phyloP scores from a whole-genome alignment of 30 jellyfish, hydroid and myxozoan genomes.

The Aurelia coerulea region DNA sequence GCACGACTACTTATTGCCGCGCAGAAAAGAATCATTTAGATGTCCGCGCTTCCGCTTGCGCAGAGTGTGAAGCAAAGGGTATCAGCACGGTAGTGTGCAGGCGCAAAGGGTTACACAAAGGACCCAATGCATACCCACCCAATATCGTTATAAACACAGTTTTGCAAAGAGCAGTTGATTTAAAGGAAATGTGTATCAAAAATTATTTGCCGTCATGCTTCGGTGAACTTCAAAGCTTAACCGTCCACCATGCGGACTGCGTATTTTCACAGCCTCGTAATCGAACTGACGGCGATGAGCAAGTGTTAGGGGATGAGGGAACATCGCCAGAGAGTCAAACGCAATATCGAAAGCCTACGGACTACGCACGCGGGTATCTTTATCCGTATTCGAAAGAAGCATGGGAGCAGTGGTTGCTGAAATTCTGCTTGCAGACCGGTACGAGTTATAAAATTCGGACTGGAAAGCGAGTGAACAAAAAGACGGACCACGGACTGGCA shows the following conservation, averaged over 20 bases:
- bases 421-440: slow-evolving; percentile 90
- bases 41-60: slow-evolving; percentile 95
- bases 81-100: slow-evolving; percentile 97
- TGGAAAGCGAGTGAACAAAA: slow-evolving; percentile 96
- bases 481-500: slow-evolving; percentile 97
- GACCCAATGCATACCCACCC: slow-evolving; percentile 97
- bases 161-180: slow-evolving; percentile 80
- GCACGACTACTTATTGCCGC: slow-evolving; percentile 98
- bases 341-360: slow-evolving; percentile 86
- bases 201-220: slow-evolving; percentile 89
- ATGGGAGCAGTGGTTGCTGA: slow-evolving; percentile 93
- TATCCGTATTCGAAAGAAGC: slow-evolving; percentile 88
- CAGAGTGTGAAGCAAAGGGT: slow-evolving; percentile 92
- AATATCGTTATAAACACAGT: slow-evolving; percentile 95
- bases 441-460: slow-evolving; percentile 95
- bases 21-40: slow-evolving; percentile 97
- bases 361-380: slow-evolving; percentile 97
- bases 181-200: slow-evolving; percentile 87
- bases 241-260: slow-evolving; percentile 98
- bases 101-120: slow-evolving; percentile 90
- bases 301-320: slow-evolving; percentile 17
- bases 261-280: slow-evolving; percentile 87
- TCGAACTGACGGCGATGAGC: background rate
- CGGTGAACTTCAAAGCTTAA: slow-evolving; percentile 92
- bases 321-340: slow-evolving; percentile 13